These are phyloP conservation scores for Piprites chloris DNA, from an alignment of 2,113 vertebrate genomes.

Conservation along the genomic window DNA sequence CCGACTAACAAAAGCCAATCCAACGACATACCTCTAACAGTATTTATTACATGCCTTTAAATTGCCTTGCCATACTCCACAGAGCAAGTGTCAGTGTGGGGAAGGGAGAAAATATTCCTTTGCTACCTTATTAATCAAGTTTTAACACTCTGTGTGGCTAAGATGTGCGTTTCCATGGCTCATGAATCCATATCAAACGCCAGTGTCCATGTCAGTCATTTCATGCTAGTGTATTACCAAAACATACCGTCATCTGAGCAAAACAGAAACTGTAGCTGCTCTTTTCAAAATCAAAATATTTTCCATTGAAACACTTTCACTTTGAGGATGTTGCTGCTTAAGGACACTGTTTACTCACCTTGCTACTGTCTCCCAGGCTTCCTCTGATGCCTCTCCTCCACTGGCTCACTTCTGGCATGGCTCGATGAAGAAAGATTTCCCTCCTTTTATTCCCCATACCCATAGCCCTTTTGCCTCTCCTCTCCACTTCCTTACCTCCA, in stretches of 20 bases:
- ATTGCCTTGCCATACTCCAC: too few species aligned
- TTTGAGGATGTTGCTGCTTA: not conserved
- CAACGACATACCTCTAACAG: fast-evolving
- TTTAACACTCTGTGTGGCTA: not conserved
- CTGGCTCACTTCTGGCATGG: not conserved
- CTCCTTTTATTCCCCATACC: not conserved
- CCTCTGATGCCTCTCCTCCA: not conserved
- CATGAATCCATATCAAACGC: not conserved
- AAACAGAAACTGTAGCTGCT: not conserved
- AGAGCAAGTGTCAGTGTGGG: not conserved
- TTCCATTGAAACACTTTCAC: not conserved
- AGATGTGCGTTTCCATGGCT: not conserved
- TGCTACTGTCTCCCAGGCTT: not conserved
- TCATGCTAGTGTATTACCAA: not conserved
- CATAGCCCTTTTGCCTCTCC: not conserved
- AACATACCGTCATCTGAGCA: not conserved
- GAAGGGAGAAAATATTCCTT: not conserved
- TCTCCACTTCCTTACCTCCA: not conserved
- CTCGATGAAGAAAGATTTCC: not conserved
- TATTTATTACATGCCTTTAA: not conserved
- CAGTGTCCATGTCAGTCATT: fast-evolving
- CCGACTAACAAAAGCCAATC: not conserved
- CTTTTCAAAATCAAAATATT: not conserved
- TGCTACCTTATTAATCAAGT: not conserved
- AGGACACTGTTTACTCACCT: not conserved